Percentiles rank a stretch among this genome's conserved stretches.
phyloP scores from a whole-genome alignment of 2,888 invertebrate genomes.

The Rotaria magnacalcarata region DNA sequence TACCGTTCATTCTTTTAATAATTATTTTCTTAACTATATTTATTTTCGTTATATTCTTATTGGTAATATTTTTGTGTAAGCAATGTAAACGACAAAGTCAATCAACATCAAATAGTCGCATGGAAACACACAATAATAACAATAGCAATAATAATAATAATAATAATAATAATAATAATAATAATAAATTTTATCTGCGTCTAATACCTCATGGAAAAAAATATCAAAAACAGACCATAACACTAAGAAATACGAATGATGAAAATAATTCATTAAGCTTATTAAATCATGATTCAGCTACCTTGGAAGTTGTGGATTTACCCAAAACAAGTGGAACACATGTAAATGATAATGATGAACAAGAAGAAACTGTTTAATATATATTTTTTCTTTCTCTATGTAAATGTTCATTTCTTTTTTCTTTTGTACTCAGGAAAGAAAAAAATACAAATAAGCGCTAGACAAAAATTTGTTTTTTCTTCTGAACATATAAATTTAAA shows the following conservation, averaged over 20 bases:
- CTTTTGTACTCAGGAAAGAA: background rate
- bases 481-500: background rate
- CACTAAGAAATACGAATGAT: background rate
- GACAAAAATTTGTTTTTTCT: background rate
- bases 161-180: background rate
- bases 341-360: background rate
- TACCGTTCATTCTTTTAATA: background rate
- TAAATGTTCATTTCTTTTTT: background rate
- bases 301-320: background rate
- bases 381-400: background rate
- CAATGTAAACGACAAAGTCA: background rate
- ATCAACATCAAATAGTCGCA: background rate
- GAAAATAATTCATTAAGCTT: background rate
- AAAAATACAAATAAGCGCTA: background rate
- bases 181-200: background rate
- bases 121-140: no score
- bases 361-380: conserved; percentile 6
- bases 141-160: background rate
- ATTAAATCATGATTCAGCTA: background rate
- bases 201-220: background rate
- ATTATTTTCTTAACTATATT: background rate
- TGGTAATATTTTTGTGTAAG: background rate
- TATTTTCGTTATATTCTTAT: background rate
- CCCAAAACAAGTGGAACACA: background rate
- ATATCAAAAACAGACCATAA: background rate